A percentile compares a stretch with the other conserved stretches of the same genome.
phyloP scores from a whole-genome alignment of 2,113 vertebrate species.

The Ageneiosus marmoratus region DNA sequence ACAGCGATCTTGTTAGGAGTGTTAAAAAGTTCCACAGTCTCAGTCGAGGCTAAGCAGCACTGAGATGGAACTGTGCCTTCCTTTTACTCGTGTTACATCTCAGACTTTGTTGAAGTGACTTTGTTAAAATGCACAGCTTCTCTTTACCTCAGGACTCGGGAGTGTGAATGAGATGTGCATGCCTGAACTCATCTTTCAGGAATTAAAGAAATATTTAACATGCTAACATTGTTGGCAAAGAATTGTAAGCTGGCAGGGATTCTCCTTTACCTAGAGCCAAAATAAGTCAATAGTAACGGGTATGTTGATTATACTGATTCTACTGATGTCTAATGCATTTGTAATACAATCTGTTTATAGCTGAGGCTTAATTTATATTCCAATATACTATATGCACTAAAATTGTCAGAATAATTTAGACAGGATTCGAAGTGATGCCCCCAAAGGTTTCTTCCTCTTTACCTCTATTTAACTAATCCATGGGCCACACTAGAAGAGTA shows the following conservation, averaged over 20 bases:
- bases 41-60: constrained; percentile 32
- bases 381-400: background rate
- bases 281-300: background rate
- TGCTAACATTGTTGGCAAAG: background rate
- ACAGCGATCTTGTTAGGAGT: constrained; percentile 21
- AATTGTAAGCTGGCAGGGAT: background rate
- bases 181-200: background rate
- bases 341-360: background rate
- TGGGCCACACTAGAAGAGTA: background rate
- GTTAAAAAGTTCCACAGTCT: constrained; percentile 19
- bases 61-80: constrained; percentile 12
- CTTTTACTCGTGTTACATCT: constrained; percentile 30
- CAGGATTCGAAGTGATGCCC: background rate
- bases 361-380: background rate
- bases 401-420: background rate
- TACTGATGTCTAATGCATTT: no score
- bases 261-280: background rate
- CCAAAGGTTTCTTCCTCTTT: background rate
- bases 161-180: background rate
- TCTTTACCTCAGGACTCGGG: background rate
- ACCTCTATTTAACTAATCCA: background rate
- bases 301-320: background rate
- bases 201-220: background rate
- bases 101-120: constrained; percentile 6
- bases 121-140: constrained; percentile 10